Conservation (phyloP, 2,113 vertebrate species). For the Cololabis saira region DNA sequence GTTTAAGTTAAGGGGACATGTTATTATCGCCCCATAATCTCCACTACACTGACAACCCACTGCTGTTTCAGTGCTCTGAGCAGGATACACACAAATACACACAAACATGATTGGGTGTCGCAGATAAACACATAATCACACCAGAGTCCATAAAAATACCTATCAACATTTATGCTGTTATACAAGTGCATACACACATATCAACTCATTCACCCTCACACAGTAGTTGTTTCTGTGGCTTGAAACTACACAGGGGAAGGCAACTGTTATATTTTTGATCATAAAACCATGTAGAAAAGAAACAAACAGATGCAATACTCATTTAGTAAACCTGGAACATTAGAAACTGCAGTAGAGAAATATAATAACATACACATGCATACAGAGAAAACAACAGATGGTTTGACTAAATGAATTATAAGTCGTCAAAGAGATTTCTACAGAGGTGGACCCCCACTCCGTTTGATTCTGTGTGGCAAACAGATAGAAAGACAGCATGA, state of each 20-base stretch:
- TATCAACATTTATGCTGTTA: constrained; percentile 12
- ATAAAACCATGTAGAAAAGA: neutral
- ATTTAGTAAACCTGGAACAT: neutral
- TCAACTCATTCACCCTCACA: neutral
- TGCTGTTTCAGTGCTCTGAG: constrained; percentile 28
- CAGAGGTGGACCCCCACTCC: constrained; percentile 14
- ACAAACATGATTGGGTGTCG: neutral
- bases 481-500: constrained; percentile 23
- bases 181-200: neutral
- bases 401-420: constrained; percentile 21
- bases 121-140: constrained; percentile 22
- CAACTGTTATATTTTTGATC: constrained; percentile 16
- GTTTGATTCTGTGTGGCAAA: constrained; percentile 16
- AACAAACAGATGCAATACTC: neutral
- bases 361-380: neutral
- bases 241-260: constrained; percentile 11
- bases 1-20: constrained; percentile 23
- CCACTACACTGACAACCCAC: constrained; percentile 31
- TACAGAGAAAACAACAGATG: constrained; percentile 1
- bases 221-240: constrained; percentile 12
- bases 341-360: constrained; percentile 8
- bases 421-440: neutral
- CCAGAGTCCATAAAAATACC: neutral
- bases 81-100: constrained; percentile 16
- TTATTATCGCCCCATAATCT: constrained; percentile 35